Conservation (phyloP, 2,113 vertebrate genomes). For the Percina caprodes region DNA sequence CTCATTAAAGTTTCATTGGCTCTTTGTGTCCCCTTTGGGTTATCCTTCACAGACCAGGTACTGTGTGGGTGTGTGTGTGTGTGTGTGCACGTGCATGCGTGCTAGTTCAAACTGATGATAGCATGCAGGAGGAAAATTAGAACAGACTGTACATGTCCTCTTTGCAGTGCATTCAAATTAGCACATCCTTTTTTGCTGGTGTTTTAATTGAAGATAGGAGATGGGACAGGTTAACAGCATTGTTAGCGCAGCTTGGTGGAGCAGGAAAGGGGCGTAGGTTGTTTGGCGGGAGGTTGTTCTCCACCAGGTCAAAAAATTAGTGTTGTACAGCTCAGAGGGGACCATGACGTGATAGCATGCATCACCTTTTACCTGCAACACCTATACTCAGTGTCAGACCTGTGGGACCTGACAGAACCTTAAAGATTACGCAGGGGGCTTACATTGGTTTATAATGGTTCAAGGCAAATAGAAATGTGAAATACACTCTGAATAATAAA, state of each 20-base stretch:
- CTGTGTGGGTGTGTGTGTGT: slow-evolving; percentile 71
- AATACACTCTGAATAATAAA: not conserved
- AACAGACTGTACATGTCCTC: too few relatives aligned
- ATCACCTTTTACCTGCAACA: slow-evolving; percentile 51
- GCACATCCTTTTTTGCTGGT: slow-evolving; percentile 29
- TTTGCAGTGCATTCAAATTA: slow-evolving; percentile 31
- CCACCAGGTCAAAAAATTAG: slow-evolving; percentile 29
- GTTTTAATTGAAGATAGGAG: slow-evolving; percentile 51
- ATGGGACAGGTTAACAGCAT: slow-evolving; percentile 48
- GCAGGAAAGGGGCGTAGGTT: not conserved
- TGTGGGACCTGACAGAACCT: not conserved
- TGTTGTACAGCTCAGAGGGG: slow-evolving; percentile 27
- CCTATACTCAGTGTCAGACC: slow-evolving; percentile 14
- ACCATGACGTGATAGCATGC: slow-evolving; percentile 50
- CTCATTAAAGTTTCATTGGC: slow-evolving; percentile 85
- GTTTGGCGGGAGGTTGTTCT: not conserved
- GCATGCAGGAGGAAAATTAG: too few relatives aligned
- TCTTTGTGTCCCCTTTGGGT: slow-evolving; percentile 79
- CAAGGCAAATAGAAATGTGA: not conserved
- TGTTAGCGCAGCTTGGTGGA: slow-evolving; percentile 43
- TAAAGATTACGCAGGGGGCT: not conserved
- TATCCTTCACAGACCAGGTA: slow-evolving; percentile 81
- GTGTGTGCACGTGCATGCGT: too few relatives aligned
- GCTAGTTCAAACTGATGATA: too few relatives aligned
- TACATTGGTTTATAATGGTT: slow-evolving; percentile 4